Evolutionary conservation across 2,797 vertebrate genomes (phyloP), one percentile per base, ranked within the genome.

Genomic region (Dipus sagitta): DNA sequence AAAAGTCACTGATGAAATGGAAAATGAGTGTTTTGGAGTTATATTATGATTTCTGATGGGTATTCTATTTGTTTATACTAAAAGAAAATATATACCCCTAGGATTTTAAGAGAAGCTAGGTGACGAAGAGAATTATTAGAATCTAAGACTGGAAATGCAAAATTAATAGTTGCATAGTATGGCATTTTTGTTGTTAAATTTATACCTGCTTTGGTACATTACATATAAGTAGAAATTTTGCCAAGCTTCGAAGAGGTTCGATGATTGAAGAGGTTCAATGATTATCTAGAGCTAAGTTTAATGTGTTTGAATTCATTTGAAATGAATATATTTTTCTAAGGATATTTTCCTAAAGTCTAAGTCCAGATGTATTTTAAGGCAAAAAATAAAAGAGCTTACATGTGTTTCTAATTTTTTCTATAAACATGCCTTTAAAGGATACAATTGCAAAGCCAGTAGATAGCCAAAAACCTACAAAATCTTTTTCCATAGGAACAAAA

Each of bases 401-500:
- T 89, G 20, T 93, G 62, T 92, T 96, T 91, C 60, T 92, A 94
- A 90, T 95, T 94, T 64, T 47, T 86, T 93, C 23, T 88, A 64
- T 62, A 95, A 95, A 92, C 70, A 92, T 92, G 8, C 14, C 12
- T 67, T 95, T 92, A 92, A 95, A 87, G 75, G 34, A 81, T 77
- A 84, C 21, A 12, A 88, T 87, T 91, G 71, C 34, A 93, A 82
- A 94, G 1, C 23, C 24, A 38, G 24, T 47, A 32, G 18, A 79
- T 74, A 96, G 68, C n/a, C 86, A 77, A 70, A 87, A 86, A 3
- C 18, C 13, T 28, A 64, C n/a, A 92, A 67, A 79, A 17, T 34
- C 5, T 38, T 34, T 88, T 89, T 52, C 81, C 84, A 80, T 42
- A 65, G 62, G 80, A 94, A 86, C 23, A 64, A 52, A 79, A 91